Percentiles rank a stretch among this genome's conserved stretches.
phyloP scores from a whole-genome alignment of 2,797 vertebrate genomes.

The Ciconia nigra region DNA sequence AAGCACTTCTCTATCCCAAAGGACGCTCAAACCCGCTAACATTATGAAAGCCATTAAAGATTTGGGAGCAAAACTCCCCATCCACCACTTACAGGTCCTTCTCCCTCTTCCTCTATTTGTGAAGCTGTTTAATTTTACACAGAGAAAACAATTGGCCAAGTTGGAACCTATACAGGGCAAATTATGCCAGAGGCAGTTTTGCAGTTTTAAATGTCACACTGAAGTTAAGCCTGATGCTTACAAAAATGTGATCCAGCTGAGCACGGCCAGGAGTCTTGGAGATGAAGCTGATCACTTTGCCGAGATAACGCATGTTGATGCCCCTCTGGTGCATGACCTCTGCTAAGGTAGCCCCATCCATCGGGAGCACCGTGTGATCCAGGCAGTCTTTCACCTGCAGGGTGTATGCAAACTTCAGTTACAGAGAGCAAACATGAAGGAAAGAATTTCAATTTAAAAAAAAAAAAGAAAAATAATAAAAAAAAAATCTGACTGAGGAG shows the following conservation, averaged over 20 bases:
- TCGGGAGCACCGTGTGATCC: constrained; percentile 91
- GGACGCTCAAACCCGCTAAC: not conserved
- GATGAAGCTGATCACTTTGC: constrained; percentile 88
- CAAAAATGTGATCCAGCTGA: constrained; percentile 93
- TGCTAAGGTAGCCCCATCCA: constrained; percentile 92
- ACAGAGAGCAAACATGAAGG: not conserved
- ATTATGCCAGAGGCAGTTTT: not conserved
- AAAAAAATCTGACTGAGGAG: not conserved
- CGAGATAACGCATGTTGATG: constrained; percentile 95
- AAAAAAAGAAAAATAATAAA: too few relatives aligned
- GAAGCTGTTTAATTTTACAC: not conserved
- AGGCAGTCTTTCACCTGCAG: constrained; percentile 94
- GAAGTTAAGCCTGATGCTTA: constrained; percentile 68
- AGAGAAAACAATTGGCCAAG: not conserved
- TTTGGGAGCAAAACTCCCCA: not conserved
- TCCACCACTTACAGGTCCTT: not conserved
- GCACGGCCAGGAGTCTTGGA: constrained; percentile 83
- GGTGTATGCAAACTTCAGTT: not conserved
- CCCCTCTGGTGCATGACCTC: constrained; percentile 96
- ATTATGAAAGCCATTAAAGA: not conserved
- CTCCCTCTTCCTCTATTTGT: not conserved
- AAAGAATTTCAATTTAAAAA: not conserved
- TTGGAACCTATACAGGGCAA: not conserved
- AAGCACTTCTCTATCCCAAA: not conserved
- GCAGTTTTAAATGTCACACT: not conserved